These are phyloP conservation scores for Zapus hudsonius DNA, from an alignment of 2,113 vertebrate species.

Conservation along the genomic window DNA sequence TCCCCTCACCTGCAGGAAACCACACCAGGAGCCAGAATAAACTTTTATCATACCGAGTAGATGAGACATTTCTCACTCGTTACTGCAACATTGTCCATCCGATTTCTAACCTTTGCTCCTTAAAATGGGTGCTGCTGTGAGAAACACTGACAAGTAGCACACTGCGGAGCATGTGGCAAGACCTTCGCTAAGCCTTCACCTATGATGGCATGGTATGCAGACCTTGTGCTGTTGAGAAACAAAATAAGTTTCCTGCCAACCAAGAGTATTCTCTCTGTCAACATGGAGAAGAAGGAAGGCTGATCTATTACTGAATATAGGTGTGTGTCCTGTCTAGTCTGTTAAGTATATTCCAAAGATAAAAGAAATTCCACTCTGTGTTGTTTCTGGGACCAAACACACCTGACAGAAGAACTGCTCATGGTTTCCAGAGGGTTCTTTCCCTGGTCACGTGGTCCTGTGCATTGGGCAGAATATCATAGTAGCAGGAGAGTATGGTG, in stretches of 20 bases:
- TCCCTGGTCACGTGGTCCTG: background rate
- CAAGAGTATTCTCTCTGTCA: background rate
- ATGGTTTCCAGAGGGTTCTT: background rate
- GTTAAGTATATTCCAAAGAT: background rate
- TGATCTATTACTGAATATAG: background rate
- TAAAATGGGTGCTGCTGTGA: background rate
- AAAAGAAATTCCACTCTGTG: background rate
- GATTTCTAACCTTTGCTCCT: background rate
- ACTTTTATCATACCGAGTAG: background rate
- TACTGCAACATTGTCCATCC: no score
- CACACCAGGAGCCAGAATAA: background rate
- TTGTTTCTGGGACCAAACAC: background rate
- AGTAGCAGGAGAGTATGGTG: background rate
- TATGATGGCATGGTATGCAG: background rate
- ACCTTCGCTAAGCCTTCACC: background rate
- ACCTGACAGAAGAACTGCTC: background rate
- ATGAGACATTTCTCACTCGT: background rate
- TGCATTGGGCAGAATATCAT: background rate
- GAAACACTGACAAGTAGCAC: background rate
- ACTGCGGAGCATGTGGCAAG: background rate
- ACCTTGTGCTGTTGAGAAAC: background rate
- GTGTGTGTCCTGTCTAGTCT: background rate
- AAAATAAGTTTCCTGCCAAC: background rate
- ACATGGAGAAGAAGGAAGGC: constrained; percentile 28
- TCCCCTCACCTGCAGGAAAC: background rate